Conservation (phyloP, 2,797 vertebrate species). For the Malurus leucopterus region DNA sequence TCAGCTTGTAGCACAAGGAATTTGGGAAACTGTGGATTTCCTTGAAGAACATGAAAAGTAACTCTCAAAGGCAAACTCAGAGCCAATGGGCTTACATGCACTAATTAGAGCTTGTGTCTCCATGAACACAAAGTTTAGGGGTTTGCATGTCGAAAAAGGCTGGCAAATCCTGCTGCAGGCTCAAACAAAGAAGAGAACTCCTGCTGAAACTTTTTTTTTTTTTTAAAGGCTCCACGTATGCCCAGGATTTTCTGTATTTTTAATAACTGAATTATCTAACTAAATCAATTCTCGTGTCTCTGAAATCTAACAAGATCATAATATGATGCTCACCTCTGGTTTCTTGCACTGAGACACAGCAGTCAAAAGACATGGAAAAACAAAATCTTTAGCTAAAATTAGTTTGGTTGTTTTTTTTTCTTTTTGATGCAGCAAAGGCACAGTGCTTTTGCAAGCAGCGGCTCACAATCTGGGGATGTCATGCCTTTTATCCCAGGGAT, state of each 20-base stretch:
- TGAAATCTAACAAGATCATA: background rate
- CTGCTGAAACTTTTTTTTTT: background rate
- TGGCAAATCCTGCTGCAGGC: background rate
- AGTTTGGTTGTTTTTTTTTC: background rate
- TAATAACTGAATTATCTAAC: background rate
- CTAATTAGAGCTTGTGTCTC: background rate
- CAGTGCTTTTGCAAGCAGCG: background rate
- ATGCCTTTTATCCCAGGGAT: background rate
- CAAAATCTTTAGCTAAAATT: background rate
- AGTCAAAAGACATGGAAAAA: background rate
- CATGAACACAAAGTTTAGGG: background rate
- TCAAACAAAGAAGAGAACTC: background rate
- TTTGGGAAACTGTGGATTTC: background rate
- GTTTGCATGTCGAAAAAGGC: background rate
- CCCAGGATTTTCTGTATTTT: background rate
- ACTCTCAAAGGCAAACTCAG: background rate
- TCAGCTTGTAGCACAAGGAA: background rate
- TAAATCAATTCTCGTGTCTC: background rate
- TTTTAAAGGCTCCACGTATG: background rate
- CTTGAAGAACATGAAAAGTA: background rate
- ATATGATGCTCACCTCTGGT: background rate
- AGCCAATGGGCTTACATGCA: background rate
- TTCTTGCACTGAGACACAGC: background rate
- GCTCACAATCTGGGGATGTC: background rate
- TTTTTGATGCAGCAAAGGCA: background rate